Base-by-base conservation (phyloP, 2,888 invertebrate species). In the Eristalis tenax region DNA sequence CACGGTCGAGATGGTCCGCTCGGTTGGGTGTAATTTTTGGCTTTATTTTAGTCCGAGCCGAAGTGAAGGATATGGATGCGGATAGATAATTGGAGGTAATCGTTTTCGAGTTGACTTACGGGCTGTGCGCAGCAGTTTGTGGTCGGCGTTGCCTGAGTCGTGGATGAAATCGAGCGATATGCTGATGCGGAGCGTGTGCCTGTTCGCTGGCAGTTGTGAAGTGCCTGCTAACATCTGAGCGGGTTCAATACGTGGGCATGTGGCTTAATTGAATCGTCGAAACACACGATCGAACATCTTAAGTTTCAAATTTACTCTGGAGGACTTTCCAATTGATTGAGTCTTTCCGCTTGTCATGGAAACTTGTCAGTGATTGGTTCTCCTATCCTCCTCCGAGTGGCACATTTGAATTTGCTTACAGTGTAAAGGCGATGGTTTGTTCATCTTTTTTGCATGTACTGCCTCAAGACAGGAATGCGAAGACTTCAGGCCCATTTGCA, bases 1-100 rank as follows among this genome's bases (percentile, higher is more conserved):
- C 57, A 59, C 35, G 23, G 40, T 61, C 35, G 71, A 70, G 57
- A 35, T 32, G 64, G 75, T 74, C 71, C 68, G 69, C 28, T 63
- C 8, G 50, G 70, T 64, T 56, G 64, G 66, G 57, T 81, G 69
- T 86, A 65, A 78, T 82, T 74, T 68, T 5, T 50, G 71, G 40
- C 69, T 69, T 71, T 87, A 83, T 79, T 87, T 83, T 83, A 65
- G 79, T 82, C 70, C 50, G 26, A 75, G 35, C 65, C 35, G 35
- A 74, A 59, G 79, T 73, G 66, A 57, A 57, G 64, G 32, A 64
- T 63, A 64, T 69, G 35, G 23, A 50, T 35, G 23, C 40, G 18
- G 61, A 63, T 43, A 59, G 38, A 63, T 63, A 71, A 71, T 71
- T 71, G 71, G 61, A 23, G 61, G 59, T 35, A 38, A 59, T 70